Percentiles rank a stretch among this genome's conserved stretches.
Conservation (phyloP, 2,797 vertebrate genomes). For the Phaenicophaeus curvirostris region DNA sequence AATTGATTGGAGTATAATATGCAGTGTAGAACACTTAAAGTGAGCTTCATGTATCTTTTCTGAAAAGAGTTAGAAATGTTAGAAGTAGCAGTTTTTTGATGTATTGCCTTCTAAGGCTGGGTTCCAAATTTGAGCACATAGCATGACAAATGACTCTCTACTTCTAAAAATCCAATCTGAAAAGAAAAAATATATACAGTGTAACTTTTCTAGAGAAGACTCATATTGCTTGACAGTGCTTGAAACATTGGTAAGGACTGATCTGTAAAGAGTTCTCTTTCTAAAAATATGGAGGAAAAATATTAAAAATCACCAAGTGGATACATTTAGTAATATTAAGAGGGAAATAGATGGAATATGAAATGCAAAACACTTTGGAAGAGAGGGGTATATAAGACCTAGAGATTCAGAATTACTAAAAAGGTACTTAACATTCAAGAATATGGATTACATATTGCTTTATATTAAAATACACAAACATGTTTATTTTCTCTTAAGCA, state of each 20-base stretch:
- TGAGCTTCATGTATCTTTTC: background rate
- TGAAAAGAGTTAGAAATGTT: background rate
- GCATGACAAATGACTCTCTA: background rate
- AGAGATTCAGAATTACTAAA: background rate
- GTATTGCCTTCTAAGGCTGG: background rate
- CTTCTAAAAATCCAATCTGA: background rate
- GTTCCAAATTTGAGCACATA: background rate
- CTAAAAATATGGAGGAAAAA: background rate
- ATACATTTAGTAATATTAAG: background rate
- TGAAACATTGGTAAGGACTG: background rate
- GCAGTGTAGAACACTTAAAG: background rate
- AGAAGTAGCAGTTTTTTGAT: background rate
- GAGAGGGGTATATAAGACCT: background rate
- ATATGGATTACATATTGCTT: background rate
- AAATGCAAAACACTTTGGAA: background rate
- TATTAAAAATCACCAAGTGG: background rate
- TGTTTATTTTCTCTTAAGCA: background rate
- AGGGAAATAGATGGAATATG: background rate
- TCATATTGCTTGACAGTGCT: background rate
- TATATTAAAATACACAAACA: background rate
- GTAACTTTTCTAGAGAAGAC: background rate
- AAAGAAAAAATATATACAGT: background rate
- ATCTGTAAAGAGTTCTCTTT: background rate
- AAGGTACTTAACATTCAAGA: background rate
- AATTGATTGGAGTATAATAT: background rate